Evolutionary conservation across 2,113 vertebrate species (phyloP).

Genomic region (Phrynocephalus versicolor): DNA sequence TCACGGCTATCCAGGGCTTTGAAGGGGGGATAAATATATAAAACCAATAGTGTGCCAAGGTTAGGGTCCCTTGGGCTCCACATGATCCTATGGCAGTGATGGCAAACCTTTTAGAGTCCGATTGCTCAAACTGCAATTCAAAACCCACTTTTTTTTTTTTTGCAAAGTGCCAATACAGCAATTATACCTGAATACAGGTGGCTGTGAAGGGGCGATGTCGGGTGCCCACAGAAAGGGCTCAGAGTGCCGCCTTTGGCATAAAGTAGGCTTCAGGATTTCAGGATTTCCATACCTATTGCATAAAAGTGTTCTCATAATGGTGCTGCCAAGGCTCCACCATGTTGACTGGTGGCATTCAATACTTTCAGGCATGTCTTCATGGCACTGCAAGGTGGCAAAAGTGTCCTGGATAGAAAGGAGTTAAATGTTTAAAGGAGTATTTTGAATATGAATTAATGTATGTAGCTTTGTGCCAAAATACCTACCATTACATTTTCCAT

Average conservation of each 20-base stretch:
- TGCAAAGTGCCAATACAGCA: too few species aligned
- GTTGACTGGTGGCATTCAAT: background rate
- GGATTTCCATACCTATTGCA: background rate
- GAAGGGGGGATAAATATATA: too few species aligned
- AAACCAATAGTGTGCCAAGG: background rate
- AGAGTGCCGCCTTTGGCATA: too few species aligned
- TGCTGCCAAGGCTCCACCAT: accelerated
- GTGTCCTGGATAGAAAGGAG: slow-evolving; percentile 63
- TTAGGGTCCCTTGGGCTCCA: background rate
- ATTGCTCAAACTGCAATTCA: too few species aligned
- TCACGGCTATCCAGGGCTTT: too few species aligned
- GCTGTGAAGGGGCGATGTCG: too few species aligned
- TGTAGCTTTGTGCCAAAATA: slow-evolving; percentile 77
- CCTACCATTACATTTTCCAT: slow-evolving; percentile 85
- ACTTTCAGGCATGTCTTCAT: slow-evolving; percentile 34
- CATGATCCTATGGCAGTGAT: background rate
- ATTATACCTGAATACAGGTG: too few species aligned
- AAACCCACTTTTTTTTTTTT: too few species aligned
- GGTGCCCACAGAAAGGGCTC: too few species aligned
- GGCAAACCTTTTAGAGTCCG: too few species aligned
- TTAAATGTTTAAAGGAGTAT: slow-evolving; percentile 77
- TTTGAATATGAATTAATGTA: slow-evolving; percentile 81
- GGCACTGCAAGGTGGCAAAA: slow-evolving; percentile 57
- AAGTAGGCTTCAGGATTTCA: background rate
- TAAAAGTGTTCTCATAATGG: background rate